Evolutionary conservation across 2,888 invertebrate genomes (phyloP).

Genomic region (Bembecia ichneumoniformis): DNA sequence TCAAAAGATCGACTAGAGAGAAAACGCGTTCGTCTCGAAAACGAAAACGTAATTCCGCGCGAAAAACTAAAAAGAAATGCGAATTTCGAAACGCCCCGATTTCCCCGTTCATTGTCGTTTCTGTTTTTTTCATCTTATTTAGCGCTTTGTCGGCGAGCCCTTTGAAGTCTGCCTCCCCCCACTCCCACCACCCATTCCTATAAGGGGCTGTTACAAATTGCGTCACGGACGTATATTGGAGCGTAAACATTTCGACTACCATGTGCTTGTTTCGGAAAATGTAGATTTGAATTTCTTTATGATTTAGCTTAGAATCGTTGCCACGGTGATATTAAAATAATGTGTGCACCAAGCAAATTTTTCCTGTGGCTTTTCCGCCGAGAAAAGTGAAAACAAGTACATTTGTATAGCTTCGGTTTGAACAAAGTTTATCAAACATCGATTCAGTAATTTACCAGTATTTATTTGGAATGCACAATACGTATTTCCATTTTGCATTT

Average conservation of each 20-base stretch:
- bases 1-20: not conserved
- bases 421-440: too few species aligned
- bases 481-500: too few species aligned
- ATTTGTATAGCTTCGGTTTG: too few species aligned
- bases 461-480: too few species aligned
- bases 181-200: constrained; percentile 16
- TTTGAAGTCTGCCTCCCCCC: constrained; percentile 50
- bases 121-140: constrained; percentile 69
- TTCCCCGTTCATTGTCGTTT: constrained; percentile 66
- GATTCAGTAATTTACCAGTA: too few species aligned
- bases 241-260: constrained; percentile 41
- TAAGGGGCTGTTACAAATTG: constrained; percentile 61
- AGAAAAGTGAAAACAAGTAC: too few species aligned
- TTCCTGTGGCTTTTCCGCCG: too few species aligned
- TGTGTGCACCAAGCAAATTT: too few species aligned
- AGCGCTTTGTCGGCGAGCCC: constrained; percentile 68
- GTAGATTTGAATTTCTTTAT: not conserved
- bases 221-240: constrained; percentile 55
- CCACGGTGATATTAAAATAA: too few species aligned
- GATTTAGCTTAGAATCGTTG: too few species aligned
- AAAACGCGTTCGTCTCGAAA: constrained; percentile 8
- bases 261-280: not conserved
- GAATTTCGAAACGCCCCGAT: constrained; percentile 55
- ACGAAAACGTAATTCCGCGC: constrained; percentile 37
- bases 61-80: constrained; percentile 48